phyloP scores from a whole-genome alignment of 2,888 invertebrate genomes.

The Drosophila kuntzei region DNA sequence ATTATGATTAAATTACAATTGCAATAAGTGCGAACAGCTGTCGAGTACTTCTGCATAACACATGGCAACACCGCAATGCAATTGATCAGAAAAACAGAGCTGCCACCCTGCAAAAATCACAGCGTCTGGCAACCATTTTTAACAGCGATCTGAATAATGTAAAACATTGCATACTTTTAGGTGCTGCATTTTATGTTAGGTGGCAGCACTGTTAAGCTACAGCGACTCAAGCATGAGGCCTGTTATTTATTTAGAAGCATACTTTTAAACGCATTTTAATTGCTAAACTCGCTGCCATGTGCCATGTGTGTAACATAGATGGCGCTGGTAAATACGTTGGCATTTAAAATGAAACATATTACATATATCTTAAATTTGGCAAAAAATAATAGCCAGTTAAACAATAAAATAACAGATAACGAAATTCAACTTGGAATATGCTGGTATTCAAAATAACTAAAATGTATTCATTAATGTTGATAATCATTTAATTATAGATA shows the following conservation, averaged over 20 bases:
- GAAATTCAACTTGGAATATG: too few relatives aligned
- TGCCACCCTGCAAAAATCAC: too few relatives aligned
- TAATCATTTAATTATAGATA: neutral
- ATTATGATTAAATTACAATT: constrained; percentile 21
- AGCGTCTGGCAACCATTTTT: too few relatives aligned
- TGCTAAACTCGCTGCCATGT: neutral
- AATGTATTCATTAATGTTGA: too few relatives aligned
- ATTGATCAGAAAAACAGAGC: constrained; percentile 41
- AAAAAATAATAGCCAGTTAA: too few relatives aligned
- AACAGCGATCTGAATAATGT: too few relatives aligned
- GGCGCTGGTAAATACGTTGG: constrained; percentile 27
- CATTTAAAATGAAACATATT: neutral
- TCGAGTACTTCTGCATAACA: neutral
- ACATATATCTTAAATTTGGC: too few relatives aligned
- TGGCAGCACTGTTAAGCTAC: neutral
- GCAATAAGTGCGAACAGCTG: constrained; percentile 8
- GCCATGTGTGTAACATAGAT: constrained; percentile 4
- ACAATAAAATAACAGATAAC: too few relatives aligned
- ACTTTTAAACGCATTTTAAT: constrained; percentile 6
- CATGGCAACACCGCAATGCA: constrained; percentile 20
- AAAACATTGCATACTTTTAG: constrained; percentile 33
- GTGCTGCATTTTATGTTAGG: neutral
- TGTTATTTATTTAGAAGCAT: constrained; percentile 8
- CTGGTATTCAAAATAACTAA: neutral
- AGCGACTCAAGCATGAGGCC: neutral